phyloP scores from a whole-genome alignment of 2,113 vertebrate species.

The Fulica atra region DNA sequence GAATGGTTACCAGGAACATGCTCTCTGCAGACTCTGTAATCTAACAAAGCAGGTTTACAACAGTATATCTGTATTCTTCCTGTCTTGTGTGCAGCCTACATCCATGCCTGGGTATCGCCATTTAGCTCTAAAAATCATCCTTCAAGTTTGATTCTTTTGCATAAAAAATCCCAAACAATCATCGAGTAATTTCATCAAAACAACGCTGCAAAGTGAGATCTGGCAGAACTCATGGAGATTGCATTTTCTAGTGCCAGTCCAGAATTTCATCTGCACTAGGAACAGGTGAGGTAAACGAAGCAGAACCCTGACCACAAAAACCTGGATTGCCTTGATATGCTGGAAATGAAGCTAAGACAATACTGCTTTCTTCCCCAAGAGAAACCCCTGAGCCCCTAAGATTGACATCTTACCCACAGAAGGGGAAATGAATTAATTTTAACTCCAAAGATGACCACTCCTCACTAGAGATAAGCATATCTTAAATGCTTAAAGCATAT shows the following conservation, averaged over 20 bases:
- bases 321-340: neutral
- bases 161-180: neutral
- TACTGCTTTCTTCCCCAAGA: neutral
- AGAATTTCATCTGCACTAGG: neutral
- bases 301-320: neutral
- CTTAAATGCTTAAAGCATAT: neutral
- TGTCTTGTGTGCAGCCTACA: neutral
- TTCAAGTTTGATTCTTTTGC: neutral
- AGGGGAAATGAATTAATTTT: neutral
- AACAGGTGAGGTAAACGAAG: neutral
- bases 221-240: neutral
- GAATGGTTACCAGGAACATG: neutral
- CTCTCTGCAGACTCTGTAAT: neutral
- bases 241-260: neutral
- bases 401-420: neutral
- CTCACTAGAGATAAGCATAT: neutral
- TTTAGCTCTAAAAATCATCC: neutral
- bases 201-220: neutral
- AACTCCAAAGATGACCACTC: neutral
- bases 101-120: neutral
- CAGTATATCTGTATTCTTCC: neutral
- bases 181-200: neutral
- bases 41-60: neutral
- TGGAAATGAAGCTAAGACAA: neutral
- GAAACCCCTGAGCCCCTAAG: neutral